Evolutionary conservation across 2,113 vertebrate species (phyloP).

Genomic region (Vulpes vulpes): DNA sequence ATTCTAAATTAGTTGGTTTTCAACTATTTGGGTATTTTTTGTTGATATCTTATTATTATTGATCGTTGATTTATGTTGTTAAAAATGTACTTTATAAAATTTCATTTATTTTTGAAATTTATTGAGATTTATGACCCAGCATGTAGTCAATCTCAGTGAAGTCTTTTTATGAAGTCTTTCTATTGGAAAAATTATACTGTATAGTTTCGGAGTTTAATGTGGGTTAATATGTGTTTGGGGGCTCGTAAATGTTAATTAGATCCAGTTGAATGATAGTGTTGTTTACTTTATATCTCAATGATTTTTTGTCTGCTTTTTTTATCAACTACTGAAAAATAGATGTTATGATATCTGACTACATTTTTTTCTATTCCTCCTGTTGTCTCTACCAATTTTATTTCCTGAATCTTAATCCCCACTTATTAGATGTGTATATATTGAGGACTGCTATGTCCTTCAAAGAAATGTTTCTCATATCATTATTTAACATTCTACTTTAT

Average conservation of each 20-base stretch:
- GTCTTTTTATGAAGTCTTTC: background rate
- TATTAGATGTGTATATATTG: background rate
- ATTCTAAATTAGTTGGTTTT: conserved; percentile 6
- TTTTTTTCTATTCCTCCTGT: background rate
- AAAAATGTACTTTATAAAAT: background rate
- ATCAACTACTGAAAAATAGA: background rate
- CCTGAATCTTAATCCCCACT: conserved; percentile 16
- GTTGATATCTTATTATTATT: background rate
- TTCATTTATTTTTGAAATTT: background rate
- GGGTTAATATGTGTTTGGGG: background rate
- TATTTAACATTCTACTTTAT: background rate
- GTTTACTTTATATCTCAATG: background rate
- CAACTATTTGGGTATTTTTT: background rate
- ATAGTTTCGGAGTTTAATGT: background rate
- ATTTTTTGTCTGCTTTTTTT: background rate
- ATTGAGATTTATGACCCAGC: background rate
- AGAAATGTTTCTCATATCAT: background rate
- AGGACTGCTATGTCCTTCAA: background rate
- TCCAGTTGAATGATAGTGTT: background rate
- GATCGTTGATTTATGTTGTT: background rate
- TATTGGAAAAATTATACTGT: conserved; percentile 25
- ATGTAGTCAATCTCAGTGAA: background rate
- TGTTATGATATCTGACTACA: background rate
- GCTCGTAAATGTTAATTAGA: background rate
- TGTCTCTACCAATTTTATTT: background rate